Percentiles rank a stretch among this genome's conserved stretches.
These are phyloP conservation scores for Callithrix jacchus DNA, from an alignment of 2,113 vertebrate genomes.

Conservation along the genomic window DNA sequence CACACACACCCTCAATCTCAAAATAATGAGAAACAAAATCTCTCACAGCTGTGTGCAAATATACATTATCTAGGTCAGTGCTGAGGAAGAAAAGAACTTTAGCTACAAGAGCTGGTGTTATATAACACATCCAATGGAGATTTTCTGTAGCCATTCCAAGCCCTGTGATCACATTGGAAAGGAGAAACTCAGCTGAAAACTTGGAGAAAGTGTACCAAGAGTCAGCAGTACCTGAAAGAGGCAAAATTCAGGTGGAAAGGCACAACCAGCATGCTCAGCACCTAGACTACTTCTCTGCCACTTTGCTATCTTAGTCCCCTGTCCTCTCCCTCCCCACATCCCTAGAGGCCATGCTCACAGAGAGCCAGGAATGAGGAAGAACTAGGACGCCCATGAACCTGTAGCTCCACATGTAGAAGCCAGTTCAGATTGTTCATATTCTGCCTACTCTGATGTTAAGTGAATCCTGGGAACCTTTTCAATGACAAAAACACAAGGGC, in stretches of 20 bases:
- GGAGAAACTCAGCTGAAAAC: constrained; percentile 52
- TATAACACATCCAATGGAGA: constrained; percentile 25
- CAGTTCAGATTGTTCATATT: neutral
- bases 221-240: neutral
- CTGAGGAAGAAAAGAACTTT: neutral
- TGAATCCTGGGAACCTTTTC: neutral
- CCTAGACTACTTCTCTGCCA: fast-evolving
- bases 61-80: constrained; percentile 49
- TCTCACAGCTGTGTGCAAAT: constrained; percentile 52
- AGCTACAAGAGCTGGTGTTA: constrained; percentile 13
- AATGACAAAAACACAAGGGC: neutral
- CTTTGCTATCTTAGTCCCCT: neutral
- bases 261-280: fast-evolving
- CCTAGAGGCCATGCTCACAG: neutral
- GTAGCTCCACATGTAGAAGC: neutral
- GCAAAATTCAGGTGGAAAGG: neutral
- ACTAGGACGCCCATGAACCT: neutral
- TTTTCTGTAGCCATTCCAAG: neutral
- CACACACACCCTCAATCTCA: neutral
- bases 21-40: constrained; percentile 32
- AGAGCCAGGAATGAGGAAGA: neutral
- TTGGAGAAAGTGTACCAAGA: neutral
- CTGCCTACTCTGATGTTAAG: too few species aligned
- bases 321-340: fast-evolving
- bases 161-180: neutral